phyloP scores from a whole-genome alignment of 1,140 invertebrate species.

The Papilio dardanus region DNA sequence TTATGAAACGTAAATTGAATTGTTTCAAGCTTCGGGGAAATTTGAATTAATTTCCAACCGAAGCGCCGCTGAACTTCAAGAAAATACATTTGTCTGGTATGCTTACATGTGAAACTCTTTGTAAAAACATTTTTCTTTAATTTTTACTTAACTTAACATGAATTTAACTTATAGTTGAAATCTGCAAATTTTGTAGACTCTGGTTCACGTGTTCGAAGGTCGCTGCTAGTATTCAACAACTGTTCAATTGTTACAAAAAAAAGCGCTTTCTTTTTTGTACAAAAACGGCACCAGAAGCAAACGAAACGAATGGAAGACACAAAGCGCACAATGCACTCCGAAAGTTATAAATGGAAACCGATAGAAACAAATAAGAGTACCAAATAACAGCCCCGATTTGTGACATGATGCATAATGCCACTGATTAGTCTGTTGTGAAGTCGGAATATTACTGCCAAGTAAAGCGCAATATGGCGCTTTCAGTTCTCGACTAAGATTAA shows the following conservation, averaged over 20 bases:
- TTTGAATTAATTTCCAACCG: conserved; percentile 56
- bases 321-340: background rate
- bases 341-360: conserved; percentile 21
- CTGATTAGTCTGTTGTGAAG: conserved; percentile 19
- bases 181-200: background rate
- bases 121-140: background rate
- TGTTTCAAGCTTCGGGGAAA: conserved; percentile 48
- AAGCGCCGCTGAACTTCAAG: background rate
- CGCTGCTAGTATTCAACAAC: background rate
- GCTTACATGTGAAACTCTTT: background rate
- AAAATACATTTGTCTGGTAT: background rate
- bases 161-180: background rate
- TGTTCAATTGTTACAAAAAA: background rate
- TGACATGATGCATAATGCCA: conserved; percentile 11
- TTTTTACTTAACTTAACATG: background rate
- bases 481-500: conserved; percentile 3
- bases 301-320: conserved; percentile 1
- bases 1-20: conserved; percentile 46
- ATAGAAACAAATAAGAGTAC: conserved; percentile 18
- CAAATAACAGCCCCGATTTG: conserved; percentile 1
- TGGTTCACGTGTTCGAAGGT: background rate
- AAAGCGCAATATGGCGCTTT: background rate
- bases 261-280: conserved; percentile 7
- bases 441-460: conserved; percentile 9
- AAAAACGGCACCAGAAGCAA: conserved; percentile 9